Evolutionary conservation across 2,888 invertebrate species (phyloP), one percentile per base, ranked within the genome.

Genomic region (Cataglyphis cursor): DNA sequence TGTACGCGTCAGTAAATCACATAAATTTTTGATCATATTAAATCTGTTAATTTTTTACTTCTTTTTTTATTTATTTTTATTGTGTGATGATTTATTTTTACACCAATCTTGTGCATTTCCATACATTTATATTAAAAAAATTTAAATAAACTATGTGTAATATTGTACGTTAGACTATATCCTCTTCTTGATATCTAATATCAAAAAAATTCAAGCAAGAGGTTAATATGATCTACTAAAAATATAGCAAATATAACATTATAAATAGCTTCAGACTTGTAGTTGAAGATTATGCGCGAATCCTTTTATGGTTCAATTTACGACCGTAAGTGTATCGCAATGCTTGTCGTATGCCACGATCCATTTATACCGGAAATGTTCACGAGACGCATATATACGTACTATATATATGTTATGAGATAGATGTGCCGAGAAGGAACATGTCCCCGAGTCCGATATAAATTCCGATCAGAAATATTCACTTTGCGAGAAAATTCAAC

Each of bases 391-490:
- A 66, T 72, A 18, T 31, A 51, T 48, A 48, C n/a, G 48, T 74
- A 44, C 12, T 41, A 64, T 41, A 64, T 48, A 54, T 21, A 24
- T 18, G 66, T 54, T 61, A 82, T 44, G 73, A 73, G 48, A 82
- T 54, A 64, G 35, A 84, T 28, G 62, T 8, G n/a, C n/a, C 48
- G 28, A 44, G 70, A 81, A 84, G 70, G 65, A 76, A 59, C 28
- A 44, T 54, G 64, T 74, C 54, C 48, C 35, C 62, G 44, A 62
- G 62, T 48, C 64, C 64, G 83, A 87, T 87, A 88, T 88, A 90
- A 88, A 90, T 88, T 87, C 84, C 84, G 87, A 91, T 88, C 88
- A 84, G 81, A 89, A 87, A 85, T 90, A 88, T 87, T 84, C 87
- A 88, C 85, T 90, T 91, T 84, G 68, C 75, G 72, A 70, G 61